phyloP scores from a whole-genome alignment of 2,888 invertebrate species.

The Eueremaeus valkanovi region DNA sequence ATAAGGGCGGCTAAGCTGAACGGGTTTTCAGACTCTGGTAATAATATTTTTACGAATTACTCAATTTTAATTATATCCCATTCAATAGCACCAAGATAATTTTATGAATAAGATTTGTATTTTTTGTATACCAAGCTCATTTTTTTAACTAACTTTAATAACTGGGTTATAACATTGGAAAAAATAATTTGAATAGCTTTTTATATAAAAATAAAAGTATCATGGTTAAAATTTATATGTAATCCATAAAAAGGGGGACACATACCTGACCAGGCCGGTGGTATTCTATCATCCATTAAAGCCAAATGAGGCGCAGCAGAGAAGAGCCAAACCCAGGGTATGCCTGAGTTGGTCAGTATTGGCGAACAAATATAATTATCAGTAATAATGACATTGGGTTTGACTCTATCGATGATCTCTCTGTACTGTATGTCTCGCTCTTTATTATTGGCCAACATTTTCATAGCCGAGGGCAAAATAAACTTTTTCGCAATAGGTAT shows the following conservation, averaged over 20 bases:
- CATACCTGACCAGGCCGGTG: conserved; percentile 18
- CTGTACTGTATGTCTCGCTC: not conserved
- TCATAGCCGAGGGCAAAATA: not conserved
- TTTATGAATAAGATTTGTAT: too few species aligned
- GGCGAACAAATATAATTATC: conserved; percentile 18
- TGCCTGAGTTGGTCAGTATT: conserved; percentile 11
- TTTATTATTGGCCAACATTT: not conserved
- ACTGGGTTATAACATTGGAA: too few species aligned
- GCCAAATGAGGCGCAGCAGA: conserved; percentile 11
- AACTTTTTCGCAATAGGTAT: not conserved
- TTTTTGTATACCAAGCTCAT: too few species aligned
- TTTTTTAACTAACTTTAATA: too few species aligned
- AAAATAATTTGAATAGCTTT: too few species aligned
- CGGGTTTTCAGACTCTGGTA: too few species aligned
- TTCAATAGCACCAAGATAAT: too few species aligned
- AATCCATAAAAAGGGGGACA: not conserved
- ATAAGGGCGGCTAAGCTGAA: too few species aligned
- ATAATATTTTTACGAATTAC: too few species aligned
- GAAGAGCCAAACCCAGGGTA: conserved; percentile 31
- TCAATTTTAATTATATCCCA: too few species aligned
- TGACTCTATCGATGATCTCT: not conserved
- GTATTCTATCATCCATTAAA: not conserved
- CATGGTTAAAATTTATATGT: not conserved
- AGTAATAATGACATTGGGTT: conserved; percentile 32
- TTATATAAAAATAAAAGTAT: not conserved